These are phyloP conservation scores for Oryzias celebensis DNA, from an alignment of 2,113 vertebrate species.

Conservation along the genomic window DNA sequence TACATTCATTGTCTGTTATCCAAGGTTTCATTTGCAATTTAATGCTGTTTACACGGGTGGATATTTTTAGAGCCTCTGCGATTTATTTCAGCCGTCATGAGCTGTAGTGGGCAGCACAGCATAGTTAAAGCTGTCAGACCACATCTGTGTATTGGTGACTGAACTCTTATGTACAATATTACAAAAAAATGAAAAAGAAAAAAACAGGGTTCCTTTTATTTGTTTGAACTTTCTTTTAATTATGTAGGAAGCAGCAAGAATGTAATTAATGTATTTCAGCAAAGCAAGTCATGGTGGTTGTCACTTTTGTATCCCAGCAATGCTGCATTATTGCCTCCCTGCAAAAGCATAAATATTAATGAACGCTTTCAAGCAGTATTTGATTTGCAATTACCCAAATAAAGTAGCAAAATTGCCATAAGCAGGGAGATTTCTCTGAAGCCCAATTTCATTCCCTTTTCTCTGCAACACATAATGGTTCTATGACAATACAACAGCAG, in stretches of 20 bases:
- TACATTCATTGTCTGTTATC: conserved; percentile 8
- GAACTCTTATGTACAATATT: conserved; percentile 17
- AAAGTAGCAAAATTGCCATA: neutral
- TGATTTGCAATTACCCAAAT: conserved; percentile 4
- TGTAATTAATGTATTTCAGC: conserved; percentile 2
- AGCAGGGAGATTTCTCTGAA: conserved; percentile 10
- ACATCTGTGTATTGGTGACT: conserved; percentile 14
- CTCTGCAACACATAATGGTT: neutral
- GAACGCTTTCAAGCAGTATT: conserved; percentile 1
- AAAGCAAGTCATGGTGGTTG: neutral
- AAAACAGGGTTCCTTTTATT: neutral
- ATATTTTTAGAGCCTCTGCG: conserved; percentile 58
- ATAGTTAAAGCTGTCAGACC: conserved; percentile 21
- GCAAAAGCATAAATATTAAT: conserved; percentile 2
- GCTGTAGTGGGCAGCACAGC: conserved; percentile 14
- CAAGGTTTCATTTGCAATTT: conserved; percentile 33
- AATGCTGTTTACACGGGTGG: conserved; percentile 37
- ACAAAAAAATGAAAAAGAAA: conserved; percentile 2
- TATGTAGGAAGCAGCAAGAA: conserved; percentile 1
- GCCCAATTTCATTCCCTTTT: neutral
- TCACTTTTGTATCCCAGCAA: neutral
- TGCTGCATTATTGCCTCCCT: neutral
- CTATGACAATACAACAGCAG: conserved; percentile 25
- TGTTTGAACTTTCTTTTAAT: conserved; percentile 11
- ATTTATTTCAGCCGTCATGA: conserved; percentile 18